Evolutionary conservation across 2,113 vertebrate genomes (phyloP), one percentile per base, ranked within the genome.

Genomic region (Neopipo cinnamomea): DNA sequence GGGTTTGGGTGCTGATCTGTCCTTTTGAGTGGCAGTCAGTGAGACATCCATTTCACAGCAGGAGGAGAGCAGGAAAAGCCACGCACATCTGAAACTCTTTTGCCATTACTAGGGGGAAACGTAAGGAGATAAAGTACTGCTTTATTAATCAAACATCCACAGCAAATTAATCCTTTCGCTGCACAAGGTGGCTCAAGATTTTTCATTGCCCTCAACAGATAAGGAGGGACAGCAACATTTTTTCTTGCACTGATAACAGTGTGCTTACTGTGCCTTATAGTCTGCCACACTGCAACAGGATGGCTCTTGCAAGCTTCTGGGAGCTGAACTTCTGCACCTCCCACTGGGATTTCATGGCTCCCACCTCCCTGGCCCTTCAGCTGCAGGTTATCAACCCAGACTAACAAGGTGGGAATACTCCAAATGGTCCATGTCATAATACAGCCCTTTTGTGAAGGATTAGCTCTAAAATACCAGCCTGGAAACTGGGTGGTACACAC

Each of bases 111-210:
- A 33, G 5, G 14, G 61, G 66, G 49, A 96, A 94, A 73, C 10
- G 25, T 22, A 88, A 95, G 30, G 67, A 93, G 85, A 94, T 88
- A 88, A 94, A 91, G 79, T 84, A 84, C 72, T 93, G 31, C 92
- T 92, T 92, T 94, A 90, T 89, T 93, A 97, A 92, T 91, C 92
- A 91, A 94, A 84, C 80, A 86, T 70, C 65, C 47, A 75, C 52
- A 87, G 73, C 76, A 93, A 95, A 97, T 91, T 77, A 95, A 91
- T 84, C 73, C 89, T 95, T 95, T 84, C 86, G 28, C 59, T 71
- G 35, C 67, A 50, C 85, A 83, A 80, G 31, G 23, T 77, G 14
- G 42, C 50, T 86, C 76, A 86, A 91, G 86, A 92, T 73, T 95
- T 81, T 85, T 92, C 76, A 72, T n/a, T 92, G 49, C 76, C 35